Evolutionary conservation across 2,797 vertebrate species (phyloP), one percentile per base, ranked within the genome.

Genomic region (Lepilemur ruficaudatus): DNA sequence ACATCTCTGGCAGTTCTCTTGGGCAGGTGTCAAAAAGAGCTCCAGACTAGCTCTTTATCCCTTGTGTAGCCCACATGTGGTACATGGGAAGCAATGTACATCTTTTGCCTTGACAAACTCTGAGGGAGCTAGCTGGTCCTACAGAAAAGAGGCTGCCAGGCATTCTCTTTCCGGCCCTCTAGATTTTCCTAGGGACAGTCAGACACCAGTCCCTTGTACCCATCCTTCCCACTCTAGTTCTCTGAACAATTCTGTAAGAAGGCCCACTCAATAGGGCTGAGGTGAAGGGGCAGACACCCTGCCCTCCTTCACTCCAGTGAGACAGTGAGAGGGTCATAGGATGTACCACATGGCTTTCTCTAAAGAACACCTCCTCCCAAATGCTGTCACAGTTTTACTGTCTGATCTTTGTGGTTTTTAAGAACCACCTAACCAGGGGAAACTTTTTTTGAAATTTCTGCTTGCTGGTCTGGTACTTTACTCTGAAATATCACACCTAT

Each of bases 401-500:
- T 59, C 59, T 97, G 93, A 88, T 73, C 73, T 82, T 92, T 73
- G 48, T 59, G 87, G 81, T n/a, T 96, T 93, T 87, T 57, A 73
- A 96, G 80, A 95, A 38, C 25, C 25, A 87, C 57, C 84, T 93
- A 90, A 81, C 61, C 13, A 73, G 41, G 84, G 67, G 95, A 96
- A 96, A 96, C 57, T 72, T 94, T 50, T 79, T 88, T 90, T 97
- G 70, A 95, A 89, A 83, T 89, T 80, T 67, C 46, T 94, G 30
- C 50, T 69, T 50, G 22, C 25, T 79, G 32, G 30, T 86, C 63
- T 91, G 46, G 32, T 70, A 43, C 70, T 83, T 93, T 17, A 65
- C 70, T 75, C 38, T 65, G 78, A 97, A 92, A 91, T 93, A 80
- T 63, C 80, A 84, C 57, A 94, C 67, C 75, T 78, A 46, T 70